Percentiles rank a stretch among this genome's conserved stretches.
These are phyloP conservation scores for Eumerus sabulonum DNA, from an alignment of 2,888 invertebrate species.

Conservation along the genomic window DNA sequence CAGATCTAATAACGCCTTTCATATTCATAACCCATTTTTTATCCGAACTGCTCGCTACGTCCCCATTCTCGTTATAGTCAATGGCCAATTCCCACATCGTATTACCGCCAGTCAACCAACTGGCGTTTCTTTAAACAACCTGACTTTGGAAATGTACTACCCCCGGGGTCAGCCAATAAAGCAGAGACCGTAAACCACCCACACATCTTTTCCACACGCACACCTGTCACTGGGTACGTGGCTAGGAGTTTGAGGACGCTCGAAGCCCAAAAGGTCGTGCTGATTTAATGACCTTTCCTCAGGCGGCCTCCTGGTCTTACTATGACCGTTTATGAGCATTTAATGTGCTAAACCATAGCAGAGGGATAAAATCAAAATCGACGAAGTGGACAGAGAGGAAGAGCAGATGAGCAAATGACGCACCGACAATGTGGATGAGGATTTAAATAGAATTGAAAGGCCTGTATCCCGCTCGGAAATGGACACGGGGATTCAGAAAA, in stretches of 20 bases:
- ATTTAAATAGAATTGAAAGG: not conserved
- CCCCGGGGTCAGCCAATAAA: conserved; percentile 51
- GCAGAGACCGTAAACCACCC: conserved; percentile 18
- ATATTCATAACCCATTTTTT: conserved; percentile 50
- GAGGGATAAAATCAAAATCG: not conserved
- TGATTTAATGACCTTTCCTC: conserved; percentile 14
- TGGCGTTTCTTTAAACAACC: conserved; percentile 36
- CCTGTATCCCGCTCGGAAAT: conserved; percentile 33
- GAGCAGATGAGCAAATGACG: too few species aligned
- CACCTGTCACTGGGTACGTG: too few species aligned
- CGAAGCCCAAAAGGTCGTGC: not conserved
- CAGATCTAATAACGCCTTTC: conserved; percentile 31
- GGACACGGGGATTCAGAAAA: too few species aligned
- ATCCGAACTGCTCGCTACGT: not conserved
- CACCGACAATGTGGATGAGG: not conserved
- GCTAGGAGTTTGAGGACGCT: too few species aligned
- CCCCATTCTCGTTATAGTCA: conserved; percentile 26
- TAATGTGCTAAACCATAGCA: too few species aligned
- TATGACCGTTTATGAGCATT: too few species aligned
- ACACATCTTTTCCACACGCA: conserved; percentile 24
- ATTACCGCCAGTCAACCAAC: too few species aligned
- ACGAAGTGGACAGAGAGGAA: too few species aligned
- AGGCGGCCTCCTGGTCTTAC: not conserved
- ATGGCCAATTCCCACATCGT: conserved; percentile 51
- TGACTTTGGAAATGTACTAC: conserved; percentile 44